Evolutionary conservation across 2,113 vertebrate species (phyloP).

Genomic region (Callionymus lyra): DNA sequence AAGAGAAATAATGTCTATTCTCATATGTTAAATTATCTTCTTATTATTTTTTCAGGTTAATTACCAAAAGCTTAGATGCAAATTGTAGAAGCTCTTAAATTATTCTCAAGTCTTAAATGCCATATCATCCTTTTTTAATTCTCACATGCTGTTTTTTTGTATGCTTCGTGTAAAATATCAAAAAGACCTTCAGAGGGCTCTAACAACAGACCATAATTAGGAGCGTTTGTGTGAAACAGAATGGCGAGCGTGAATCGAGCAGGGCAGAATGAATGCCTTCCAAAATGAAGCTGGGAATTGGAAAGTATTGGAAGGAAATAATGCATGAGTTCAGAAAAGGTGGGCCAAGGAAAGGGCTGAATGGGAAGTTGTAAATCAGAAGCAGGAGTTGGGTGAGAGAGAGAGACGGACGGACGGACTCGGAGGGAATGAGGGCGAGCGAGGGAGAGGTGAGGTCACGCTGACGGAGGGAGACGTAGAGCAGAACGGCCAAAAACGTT

Average conservation of each 20-base stretch:
- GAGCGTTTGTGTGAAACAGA: conserved; percentile 26
- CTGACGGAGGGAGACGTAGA: conserved; percentile 15
- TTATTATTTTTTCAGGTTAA: too few relatives aligned
- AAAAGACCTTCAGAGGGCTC: background rate
- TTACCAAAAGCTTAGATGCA: too few relatives aligned
- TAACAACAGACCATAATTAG: background rate
- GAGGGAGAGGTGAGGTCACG: conserved; percentile 19
- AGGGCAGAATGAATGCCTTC: conserved; percentile 26
- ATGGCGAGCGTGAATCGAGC: conserved; percentile 12
- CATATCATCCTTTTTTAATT: too few relatives aligned
- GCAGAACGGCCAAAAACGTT: conserved; percentile 38
- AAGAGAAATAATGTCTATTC: too few relatives aligned
- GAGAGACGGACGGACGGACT: conserved; percentile 52
- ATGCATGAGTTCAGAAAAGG: conserved; percentile 40
- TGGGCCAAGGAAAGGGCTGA: conserved; percentile 29
- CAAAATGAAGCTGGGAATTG: conserved; percentile 28
- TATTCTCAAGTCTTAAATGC: too few relatives aligned
- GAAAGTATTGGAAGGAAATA: conserved; percentile 27
- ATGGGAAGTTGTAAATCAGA: conserved; percentile 54
- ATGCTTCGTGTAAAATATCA: background rate
- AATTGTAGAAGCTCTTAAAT: too few relatives aligned
- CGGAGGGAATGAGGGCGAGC: conserved; percentile 50
- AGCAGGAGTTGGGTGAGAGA: conserved; percentile 39
- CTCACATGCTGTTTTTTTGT: background rate
- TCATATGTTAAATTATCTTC: too few relatives aligned